Evolutionary conservation across 2,113 vertebrate genomes (phyloP).

Genomic region (Planiliza haematocheilus): DNA sequence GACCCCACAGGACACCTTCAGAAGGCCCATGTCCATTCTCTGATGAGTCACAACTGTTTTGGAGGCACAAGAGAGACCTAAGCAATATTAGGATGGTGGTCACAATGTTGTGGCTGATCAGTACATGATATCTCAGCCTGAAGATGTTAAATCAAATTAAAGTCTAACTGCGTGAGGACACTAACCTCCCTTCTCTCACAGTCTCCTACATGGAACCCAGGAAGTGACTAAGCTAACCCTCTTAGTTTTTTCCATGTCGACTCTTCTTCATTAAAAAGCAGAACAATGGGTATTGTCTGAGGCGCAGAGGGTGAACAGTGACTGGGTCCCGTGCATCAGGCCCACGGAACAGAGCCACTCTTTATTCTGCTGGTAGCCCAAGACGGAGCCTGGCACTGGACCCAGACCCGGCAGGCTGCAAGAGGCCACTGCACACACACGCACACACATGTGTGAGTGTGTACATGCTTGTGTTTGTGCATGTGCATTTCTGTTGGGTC

Average conservation of each 20-base stretch:
- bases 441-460: constrained; percentile 30
- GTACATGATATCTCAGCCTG: too few relatives aligned
- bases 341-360: constrained; percentile 79
- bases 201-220: constrained; percentile 34
- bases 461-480: constrained; percentile 27
- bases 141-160: background rate
- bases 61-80: too few relatives aligned
- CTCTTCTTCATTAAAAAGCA: constrained; percentile 82
- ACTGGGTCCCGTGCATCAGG: constrained; percentile 74
- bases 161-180: too few relatives aligned
- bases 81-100: too few relatives aligned
- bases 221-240: constrained; percentile 56
- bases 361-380: constrained; percentile 79
- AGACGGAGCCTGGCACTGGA: constrained; percentile 87
- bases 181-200: background rate
- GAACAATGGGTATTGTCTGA: constrained; percentile 81
- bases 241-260: constrained; percentile 59
- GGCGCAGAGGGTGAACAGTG: constrained; percentile 79
- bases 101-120: too few relatives aligned
- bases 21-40: too few relatives aligned
- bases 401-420: constrained; percentile 64
- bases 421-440: constrained; percentile 45
- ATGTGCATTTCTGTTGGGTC: constrained; percentile 51
- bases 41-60: too few relatives aligned
- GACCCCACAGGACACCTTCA: too few relatives aligned